Base-by-base conservation (phyloP, 2,888 invertebrate genomes). In the Clunio marinus region DNA sequence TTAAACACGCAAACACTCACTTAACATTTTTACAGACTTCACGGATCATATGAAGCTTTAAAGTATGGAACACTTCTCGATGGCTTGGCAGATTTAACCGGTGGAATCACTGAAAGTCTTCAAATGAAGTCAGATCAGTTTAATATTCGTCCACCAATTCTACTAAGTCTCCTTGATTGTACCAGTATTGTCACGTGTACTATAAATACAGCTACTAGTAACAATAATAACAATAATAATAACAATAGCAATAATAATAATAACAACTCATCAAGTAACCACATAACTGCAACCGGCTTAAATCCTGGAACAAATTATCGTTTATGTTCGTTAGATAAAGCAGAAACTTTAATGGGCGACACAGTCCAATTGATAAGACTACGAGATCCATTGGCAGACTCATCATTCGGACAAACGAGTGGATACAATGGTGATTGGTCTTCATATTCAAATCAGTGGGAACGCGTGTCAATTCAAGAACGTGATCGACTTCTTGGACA, bases 1-100 rank as follows among this genome's bases (percentile, higher is more conserved):
- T n/a, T n/a, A n/a, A n/a, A n/a, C n/a, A n/a, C n/a, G n/a, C n/a
- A n/a, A n/a, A n/a, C 45, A 32, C 45, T 58, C 27, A 68, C 55
- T 55, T 60, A n/a, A 37, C 10, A 37, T 70, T 70, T 35, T 77
- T 79, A 13, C 76, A 93, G 93, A 79, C 79, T 95, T 68, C 94
- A 94, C 75, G 94, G 94, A 2, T 94, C 94, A 0, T 95, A 95
- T 78, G 94, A 95, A 79, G 94, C 94, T 0, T 81, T 95, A 1
- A 94, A 94, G 75, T 95, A 95, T 75, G 93, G 93, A n/a, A 91
- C 91, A 55, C 81, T 91, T 10, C 80, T 93, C 70, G 93, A 94
- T 76, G 94, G 93, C 0, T 80, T 95, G 65, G 91, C 92, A 0
- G 93, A 94, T 78, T 81, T 95, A 28, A 91, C 93, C 0, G 94